Evolutionary conservation across 2,113 vertebrate genomes (phyloP), one percentile per base, ranked within the genome.

Genomic region (Melanotaenia duboulayi): DNA sequence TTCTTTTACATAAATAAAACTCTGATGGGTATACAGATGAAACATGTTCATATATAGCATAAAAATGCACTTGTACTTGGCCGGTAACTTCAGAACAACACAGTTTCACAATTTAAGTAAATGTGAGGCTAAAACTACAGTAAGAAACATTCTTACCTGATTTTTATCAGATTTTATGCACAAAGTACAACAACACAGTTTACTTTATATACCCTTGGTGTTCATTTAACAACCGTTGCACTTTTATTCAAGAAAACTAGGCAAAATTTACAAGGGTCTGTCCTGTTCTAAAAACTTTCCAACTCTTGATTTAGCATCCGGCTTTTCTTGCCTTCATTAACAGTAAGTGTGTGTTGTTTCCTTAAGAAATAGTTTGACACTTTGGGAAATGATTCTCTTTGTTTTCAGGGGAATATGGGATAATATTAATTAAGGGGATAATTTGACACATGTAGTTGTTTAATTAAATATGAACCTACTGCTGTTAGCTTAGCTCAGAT

Each of bases 1-100:
- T 84, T 83, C 23, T 86, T 81, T 79, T 89, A 88, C 82, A 86
- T 87, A 89, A 89, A 91, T 92, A 85, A 85, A 87, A 85, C 72
- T 85, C 63, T 89, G 52, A 73, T 76, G 50, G 61, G 42, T 82
- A 49, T 85, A 78, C 66, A 83, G 73, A 69, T 82, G 11, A 63
- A 85, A 73, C 60, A 63, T 73, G 40, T 76, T 78, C 48, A 81
- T 44, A 74, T 71, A 73, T 54, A 78, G 50, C 68, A 58, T 68
- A 87, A 71, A 69, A 64, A 75, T 66, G 49, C 4, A 11, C 63
- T 74, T 78, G 61, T 81, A 81, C 63, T 80, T 80, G 54, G 68
- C 63, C 46, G 35, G 25, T 81, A 35, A 78, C 81, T 84, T 84
- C 11, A 78, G 63, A 81, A 81, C 54, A 39, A 81, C 76, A 87